These are phyloP conservation scores for Hedya salicella DNA, from an alignment of 2,888 invertebrate species.

Conservation along the genomic window DNA sequence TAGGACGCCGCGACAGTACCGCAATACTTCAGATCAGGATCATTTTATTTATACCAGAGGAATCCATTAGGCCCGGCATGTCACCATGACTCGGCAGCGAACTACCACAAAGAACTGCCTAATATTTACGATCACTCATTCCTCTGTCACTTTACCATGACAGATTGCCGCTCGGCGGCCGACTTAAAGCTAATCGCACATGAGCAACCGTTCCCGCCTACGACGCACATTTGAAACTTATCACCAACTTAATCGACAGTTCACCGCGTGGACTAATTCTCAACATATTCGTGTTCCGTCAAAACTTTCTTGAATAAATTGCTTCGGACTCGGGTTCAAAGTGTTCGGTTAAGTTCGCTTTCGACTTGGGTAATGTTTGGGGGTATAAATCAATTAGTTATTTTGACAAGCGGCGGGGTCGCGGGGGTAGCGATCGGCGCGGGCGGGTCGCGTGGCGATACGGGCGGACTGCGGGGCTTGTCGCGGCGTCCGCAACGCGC, in stretches of 20 bases:
- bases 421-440: conserved; percentile 54
- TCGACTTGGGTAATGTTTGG: conserved; percentile 55
- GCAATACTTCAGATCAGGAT: conserved; percentile 40
- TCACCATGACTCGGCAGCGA: conserved; percentile 54
- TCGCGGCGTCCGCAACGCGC: conserved; percentile 53
- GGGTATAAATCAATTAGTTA: conserved; percentile 76
- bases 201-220: conserved; percentile 43
- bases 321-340: conserved; percentile 50
- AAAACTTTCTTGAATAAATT: conserved; percentile 53
- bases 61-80: conserved; percentile 52
- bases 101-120: conserved; percentile 52
- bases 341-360: conserved; percentile 58
- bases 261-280: conserved; percentile 35
- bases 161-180: conserved; percentile 54
- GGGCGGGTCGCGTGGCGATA: conserved; percentile 56
- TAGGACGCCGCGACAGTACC: conserved; percentile 30
- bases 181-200: conserved; percentile 45
- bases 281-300: conserved; percentile 42
- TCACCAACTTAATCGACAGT: conserved; percentile 43
- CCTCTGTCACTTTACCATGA: conserved; percentile 65
- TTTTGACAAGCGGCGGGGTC: conserved; percentile 66
- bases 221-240: conserved; percentile 40
- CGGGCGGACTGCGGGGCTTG: conserved; percentile 65
- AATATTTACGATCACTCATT: conserved; percentile 76
- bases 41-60: conserved; percentile 40